Percentiles rank a stretch among this genome's conserved stretches.
phyloP scores from a whole-genome alignment of 2,888 invertebrate genomes.

The Ophion ellenae region DNA sequence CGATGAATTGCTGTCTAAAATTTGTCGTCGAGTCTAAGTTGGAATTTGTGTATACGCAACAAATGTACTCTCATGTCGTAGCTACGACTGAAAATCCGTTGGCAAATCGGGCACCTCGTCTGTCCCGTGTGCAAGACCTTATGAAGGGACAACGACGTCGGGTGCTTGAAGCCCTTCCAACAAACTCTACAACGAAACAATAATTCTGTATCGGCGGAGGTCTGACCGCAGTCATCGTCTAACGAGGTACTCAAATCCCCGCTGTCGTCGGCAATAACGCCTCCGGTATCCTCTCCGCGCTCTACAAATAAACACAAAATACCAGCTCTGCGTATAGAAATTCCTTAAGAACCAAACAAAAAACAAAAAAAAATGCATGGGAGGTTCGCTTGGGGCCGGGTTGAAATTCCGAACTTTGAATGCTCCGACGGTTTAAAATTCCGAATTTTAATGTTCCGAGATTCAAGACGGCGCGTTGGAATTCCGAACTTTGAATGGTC shows the following conservation, averaged over 20 bases:
- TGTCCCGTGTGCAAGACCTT: slow-evolving; percentile 87
- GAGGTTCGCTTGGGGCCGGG: background rate
- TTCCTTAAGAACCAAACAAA: slow-evolving; percentile 5
- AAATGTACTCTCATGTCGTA: slow-evolving; percentile 87
- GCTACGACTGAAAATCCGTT: slow-evolving; percentile 86
- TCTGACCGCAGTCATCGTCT: slow-evolving; percentile 78
- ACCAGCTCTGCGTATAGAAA: slow-evolving; percentile 59
- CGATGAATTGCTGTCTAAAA: background rate
- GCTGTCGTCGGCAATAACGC: slow-evolving; percentile 74
- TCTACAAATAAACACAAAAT: slow-evolving; percentile 81
- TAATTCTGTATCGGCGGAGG: slow-evolving; percentile 84
- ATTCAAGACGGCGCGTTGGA: too few species aligned
- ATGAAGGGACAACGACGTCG: slow-evolving; percentile 87
- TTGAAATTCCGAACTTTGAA: too few species aligned
- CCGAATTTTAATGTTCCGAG: too few species aligned
- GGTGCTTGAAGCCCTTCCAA: slow-evolving; percentile 87
- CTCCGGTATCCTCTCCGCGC: slow-evolving; percentile 75
- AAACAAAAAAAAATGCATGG: background rate
- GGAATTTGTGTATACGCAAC: slow-evolving; percentile 86
- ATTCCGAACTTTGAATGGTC: too few species aligned
- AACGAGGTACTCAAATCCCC: slow-evolving; percentile 76
- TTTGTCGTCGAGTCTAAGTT: slow-evolving; percentile 58
- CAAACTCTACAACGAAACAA: slow-evolving; percentile 87
- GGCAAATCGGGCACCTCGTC: slow-evolving; percentile 87
- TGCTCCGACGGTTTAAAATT: too few species aligned